A percentile compares a stretch with the other conserved stretches of the same genome.
phyloP scores from a whole-genome alignment of 1,140 invertebrate species.

The Hycleus cichorii region DNA sequence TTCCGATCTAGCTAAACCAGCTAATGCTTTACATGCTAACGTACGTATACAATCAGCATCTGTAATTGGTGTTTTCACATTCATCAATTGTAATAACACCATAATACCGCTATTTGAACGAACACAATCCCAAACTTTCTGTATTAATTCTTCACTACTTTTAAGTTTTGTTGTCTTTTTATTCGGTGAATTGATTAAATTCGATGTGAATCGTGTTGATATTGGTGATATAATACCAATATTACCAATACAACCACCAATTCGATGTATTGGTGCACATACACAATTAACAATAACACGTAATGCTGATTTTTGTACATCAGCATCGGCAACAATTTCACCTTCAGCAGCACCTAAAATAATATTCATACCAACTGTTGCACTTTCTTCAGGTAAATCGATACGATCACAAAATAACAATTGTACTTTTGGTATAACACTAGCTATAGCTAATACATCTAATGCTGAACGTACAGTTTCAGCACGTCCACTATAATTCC shows the following conservation, averaged over 20 bases:
- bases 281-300: conserved; percentile 87
- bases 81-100: conserved; percentile 77
- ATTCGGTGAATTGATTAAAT: conserved; percentile 52
- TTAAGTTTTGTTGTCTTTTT: conserved; percentile 62
- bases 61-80: conserved; percentile 88
- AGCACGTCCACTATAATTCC: conserved; percentile 81
- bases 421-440: conserved; percentile 82
- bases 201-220: conserved; percentile 50
- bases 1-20: conserved; percentile 84
- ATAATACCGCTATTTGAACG: conserved; percentile 94
- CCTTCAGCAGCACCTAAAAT: conserved; percentile 81
- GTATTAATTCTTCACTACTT: conserved; percentile 77
- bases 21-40: conserved; percentile 84
- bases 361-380: conserved; percentile 63
- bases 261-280: conserved; percentile 79
- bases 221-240: conserved; percentile 35
- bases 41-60: conserved; percentile 92
- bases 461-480: conserved; percentile 86
- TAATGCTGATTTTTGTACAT: conserved; percentile 85
- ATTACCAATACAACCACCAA: conserved; percentile 44
- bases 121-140: conserved; percentile 88
- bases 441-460: conserved; percentile 84
- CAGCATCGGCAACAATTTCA: conserved; percentile 79
- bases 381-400: conserved; percentile 63
- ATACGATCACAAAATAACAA: conserved; percentile 71